Evolutionary conservation across 2,888 invertebrate species (phyloP).

Genomic region (Sarcophaga variegata): DNA sequence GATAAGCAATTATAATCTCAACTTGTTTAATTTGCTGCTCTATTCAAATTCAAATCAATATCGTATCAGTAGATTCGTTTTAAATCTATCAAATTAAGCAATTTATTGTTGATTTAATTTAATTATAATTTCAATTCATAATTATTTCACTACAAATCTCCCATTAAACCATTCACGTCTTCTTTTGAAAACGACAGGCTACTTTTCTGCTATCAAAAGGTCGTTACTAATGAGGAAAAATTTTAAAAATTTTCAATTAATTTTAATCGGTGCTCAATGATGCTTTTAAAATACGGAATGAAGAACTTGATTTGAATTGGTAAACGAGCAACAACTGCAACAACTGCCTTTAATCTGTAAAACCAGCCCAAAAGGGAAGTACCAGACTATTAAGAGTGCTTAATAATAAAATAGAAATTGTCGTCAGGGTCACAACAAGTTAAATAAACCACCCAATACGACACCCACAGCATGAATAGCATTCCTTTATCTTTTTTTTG

Average conservation of each 20-base stretch:
- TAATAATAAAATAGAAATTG: conserved; percentile 58
- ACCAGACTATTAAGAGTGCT: conserved; percentile 68
- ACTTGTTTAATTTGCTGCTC: too few relatives aligned
- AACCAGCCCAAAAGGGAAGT: conserved; percentile 71
- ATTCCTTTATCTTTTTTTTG: background rate
- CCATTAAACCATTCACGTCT: too few relatives aligned
- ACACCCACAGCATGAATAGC: conserved; percentile 66
- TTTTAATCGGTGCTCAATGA: conserved; percentile 71
- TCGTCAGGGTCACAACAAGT: conserved; percentile 51
- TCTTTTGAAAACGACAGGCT: background rate
- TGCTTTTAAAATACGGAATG: conserved; percentile 59
- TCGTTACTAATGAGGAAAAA: background rate
- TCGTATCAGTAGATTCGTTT: too few relatives aligned
- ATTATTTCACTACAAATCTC: too few relatives aligned
- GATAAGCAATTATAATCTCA: too few relatives aligned
- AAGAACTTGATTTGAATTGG: conserved; percentile 49
- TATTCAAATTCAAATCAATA: too few relatives aligned
- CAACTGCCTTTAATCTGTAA: conserved; percentile 69
- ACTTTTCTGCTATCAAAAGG: background rate
- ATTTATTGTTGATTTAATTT: too few relatives aligned
- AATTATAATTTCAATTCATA: too few relatives aligned
- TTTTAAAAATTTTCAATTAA: conserved; percentile 70
- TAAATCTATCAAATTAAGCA: too few relatives aligned
- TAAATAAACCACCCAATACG: conserved; percentile 67
- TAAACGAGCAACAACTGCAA: conserved; percentile 70